Evolutionary conservation across 2,113 vertebrate species (phyloP).

Genomic region (Aleadryas rufinucha): DNA sequence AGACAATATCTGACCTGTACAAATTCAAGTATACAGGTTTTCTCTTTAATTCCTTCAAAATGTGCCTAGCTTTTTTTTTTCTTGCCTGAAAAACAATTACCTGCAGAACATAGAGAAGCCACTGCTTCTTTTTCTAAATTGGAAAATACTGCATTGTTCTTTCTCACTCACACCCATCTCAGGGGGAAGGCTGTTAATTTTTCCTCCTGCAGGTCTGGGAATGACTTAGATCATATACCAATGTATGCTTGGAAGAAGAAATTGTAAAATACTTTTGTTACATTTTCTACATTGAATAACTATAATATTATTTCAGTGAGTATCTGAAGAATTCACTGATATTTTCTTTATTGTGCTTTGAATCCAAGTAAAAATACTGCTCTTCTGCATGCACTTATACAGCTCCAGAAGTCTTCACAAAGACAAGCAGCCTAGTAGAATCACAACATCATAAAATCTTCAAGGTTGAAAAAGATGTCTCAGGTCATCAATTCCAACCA

Average conservation of each 20-base stretch:
- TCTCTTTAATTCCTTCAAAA: neutral
- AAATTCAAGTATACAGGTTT: neutral
- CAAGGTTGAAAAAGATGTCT: neutral
- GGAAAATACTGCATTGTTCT: neutral
- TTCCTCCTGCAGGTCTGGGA: neutral
- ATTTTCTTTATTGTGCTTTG: neutral
- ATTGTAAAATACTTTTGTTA: neutral
- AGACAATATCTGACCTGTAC: neutral
- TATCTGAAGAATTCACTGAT: neutral
- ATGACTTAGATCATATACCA: neutral
- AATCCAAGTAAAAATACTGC: neutral
- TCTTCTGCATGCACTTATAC: neutral
- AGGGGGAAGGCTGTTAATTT: neutral
- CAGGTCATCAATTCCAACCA: neutral
- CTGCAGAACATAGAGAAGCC: neutral
- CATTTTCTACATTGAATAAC: neutral
- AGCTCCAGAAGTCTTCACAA: neutral
- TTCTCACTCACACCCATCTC: neutral
- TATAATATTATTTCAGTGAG: neutral
- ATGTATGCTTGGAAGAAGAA: neutral
- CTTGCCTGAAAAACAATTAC: neutral
- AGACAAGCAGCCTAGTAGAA: neutral
- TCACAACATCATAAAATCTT: neutral
- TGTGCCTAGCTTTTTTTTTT: neutral
- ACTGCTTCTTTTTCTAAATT: neutral